Percentiles rank a stretch among this genome's conserved stretches.
Conservation (phyloP, 2,888 invertebrate genomes). For the Abscondita cerata region DNA sequence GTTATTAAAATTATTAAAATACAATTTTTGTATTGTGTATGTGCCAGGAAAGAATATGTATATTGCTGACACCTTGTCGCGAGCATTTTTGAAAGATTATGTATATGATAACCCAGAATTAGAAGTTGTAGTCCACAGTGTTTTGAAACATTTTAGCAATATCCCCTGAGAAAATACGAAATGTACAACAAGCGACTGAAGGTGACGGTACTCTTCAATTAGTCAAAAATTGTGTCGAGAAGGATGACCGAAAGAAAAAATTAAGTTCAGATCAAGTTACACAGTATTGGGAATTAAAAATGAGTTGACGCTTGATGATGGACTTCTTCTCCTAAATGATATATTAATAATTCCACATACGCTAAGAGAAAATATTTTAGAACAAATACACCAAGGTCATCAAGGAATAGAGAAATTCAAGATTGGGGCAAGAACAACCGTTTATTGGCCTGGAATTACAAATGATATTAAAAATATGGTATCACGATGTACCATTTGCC, state of each 20-base stretch:
- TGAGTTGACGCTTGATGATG: background rate
- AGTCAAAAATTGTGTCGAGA: background rate
- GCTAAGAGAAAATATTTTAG: background rate
- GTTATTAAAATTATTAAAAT: conserved; percentile 37
- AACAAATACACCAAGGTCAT: background rate
- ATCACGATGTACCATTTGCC: background rate
- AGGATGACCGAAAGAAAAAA: background rate
- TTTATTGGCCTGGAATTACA: background rate
- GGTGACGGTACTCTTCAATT: background rate
- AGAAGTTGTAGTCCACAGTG: background rate
- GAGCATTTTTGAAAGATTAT: conserved; percentile 14
- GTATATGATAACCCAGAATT: background rate
- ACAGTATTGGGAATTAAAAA: background rate
- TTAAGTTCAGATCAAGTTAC: background rate
- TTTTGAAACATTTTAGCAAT: background rate
- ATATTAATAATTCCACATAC: background rate
- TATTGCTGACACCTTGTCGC: conserved; percentile 29
- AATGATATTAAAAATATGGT: background rate
- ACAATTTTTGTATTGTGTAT: conserved; percentile 6
- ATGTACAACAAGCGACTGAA: background rate
- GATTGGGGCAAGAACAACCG: background rate
- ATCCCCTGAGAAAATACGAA: background rate
- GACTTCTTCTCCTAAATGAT: background rate
- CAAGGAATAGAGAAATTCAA: background rate
- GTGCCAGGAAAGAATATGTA: conserved; percentile 34